phyloP scores from a whole-genome alignment of 2,797 vertebrate species.

The Anguilla marmorata region DNA sequence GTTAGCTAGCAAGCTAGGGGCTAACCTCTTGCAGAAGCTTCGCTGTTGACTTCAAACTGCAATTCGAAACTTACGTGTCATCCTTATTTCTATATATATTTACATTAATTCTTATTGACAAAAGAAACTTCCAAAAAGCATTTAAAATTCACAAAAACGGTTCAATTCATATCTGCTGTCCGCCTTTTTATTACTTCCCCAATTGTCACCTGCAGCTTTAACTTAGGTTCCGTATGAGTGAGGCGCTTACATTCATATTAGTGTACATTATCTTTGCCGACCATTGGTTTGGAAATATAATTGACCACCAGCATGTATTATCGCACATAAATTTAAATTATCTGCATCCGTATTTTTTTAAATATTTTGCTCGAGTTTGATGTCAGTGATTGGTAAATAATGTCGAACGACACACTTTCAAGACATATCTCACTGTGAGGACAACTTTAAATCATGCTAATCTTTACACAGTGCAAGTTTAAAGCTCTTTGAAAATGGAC shows the following conservation, averaged over 20 bases:
- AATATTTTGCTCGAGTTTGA: no score
- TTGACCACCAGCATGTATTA: not conserved
- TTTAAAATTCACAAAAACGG: not conserved
- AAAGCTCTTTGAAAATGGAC: no score
- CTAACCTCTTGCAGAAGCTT: not conserved
- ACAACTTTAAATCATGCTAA: no score
- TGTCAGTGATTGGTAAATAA: not conserved
- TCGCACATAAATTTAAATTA: not conserved
- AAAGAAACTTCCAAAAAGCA: not conserved
- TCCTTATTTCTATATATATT: not conserved
- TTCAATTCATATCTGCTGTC: conserved; percentile 31
- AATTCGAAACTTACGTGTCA: not conserved
- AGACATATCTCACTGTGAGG: not conserved
- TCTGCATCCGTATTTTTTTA: not conserved
- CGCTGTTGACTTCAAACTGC: not conserved
- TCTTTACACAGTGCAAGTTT: not conserved
- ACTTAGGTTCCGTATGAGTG: conserved; percentile 13
- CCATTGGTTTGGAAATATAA: not conserved
- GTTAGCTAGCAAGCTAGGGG: not conserved
- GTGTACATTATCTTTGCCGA: not conserved
- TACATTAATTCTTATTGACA: not conserved
- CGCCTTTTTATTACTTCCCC: conserved; percentile 52
- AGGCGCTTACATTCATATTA: not conserved
- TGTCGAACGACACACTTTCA: not conserved
- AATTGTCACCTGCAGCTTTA: conserved; percentile 31